phyloP scores from a whole-genome alignment of 2,113 vertebrate genomes.

The Eidolon helvum region DNA sequence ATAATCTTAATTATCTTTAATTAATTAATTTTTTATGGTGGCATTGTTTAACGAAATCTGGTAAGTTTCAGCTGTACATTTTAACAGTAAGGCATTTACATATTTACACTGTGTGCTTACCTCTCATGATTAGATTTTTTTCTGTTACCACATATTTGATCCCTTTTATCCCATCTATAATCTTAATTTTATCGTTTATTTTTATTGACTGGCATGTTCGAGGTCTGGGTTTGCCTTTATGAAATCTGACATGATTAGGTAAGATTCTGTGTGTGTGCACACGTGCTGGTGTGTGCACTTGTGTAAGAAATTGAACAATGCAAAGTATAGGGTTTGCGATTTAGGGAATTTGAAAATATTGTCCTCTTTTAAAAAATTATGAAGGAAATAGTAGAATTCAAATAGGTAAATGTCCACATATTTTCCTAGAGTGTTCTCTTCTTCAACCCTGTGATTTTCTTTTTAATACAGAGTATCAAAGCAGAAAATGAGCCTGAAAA shows the following conservation, averaged over 20 bases:
- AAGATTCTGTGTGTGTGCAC: not conserved
- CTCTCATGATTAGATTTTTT: too few relatives aligned
- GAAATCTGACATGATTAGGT: not conserved
- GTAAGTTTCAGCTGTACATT: too few relatives aligned
- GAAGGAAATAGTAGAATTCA: slow-evolving; percentile 1
- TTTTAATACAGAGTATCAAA: slow-evolving; percentile 75
- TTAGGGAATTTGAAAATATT: not conserved
- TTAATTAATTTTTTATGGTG: too few relatives aligned
- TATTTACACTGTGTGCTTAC: too few relatives aligned
- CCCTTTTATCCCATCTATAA: not conserved
- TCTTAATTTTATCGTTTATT: not conserved
- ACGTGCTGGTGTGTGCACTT: not conserved
- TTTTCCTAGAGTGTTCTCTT: slow-evolving; percentile 16
- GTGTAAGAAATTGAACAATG: not conserved
- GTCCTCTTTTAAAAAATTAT: not conserved
- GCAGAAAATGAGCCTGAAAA: slow-evolving; percentile 53
- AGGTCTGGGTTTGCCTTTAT: not conserved
- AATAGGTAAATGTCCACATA: not conserved
- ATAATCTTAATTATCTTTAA: not conserved
- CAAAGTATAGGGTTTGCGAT: not conserved
- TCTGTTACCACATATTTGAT: too few relatives aligned
- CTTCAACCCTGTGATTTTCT: not conserved
- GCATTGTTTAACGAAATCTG: too few relatives aligned
- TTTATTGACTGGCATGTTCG: not conserved
- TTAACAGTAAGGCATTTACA: too few relatives aligned